phyloP scores from a whole-genome alignment of 2,888 invertebrate genomes.

The Athetis lepigone region DNA sequence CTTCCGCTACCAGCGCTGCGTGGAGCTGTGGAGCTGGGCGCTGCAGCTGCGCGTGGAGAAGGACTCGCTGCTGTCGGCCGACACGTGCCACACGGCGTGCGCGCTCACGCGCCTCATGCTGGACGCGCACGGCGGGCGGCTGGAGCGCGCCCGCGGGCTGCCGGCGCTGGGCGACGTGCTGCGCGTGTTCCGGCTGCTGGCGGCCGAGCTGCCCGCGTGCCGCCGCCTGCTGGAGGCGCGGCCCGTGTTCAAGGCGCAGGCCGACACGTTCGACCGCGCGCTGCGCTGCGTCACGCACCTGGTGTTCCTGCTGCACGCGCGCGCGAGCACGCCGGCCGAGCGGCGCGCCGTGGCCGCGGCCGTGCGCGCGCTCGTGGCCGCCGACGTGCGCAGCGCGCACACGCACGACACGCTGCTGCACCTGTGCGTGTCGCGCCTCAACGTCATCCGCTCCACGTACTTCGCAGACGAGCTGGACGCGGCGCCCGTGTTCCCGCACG shows the following conservation, averaged over 20 bases:
- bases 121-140: constrained; percentile 92
- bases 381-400: constrained; percentile 92
- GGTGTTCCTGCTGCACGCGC: constrained; percentile 92
- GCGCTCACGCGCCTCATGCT: constrained; percentile 96
- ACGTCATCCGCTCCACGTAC: constrained; percentile 94
- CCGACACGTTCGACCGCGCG: constrained; percentile 95
- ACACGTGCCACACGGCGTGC: constrained; percentile 96
- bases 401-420: constrained; percentile 96
- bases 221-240: constrained; percentile 91
- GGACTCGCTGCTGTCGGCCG: constrained; percentile 93
- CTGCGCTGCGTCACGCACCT: constrained; percentile 95
- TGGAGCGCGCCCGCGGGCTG: constrained; percentile 84
- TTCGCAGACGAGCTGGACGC: constrained; percentile 92
- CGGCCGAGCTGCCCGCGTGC: constrained; percentile 87
- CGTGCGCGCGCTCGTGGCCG: constrained; percentile 87
- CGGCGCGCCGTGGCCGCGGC: constrained; percentile 85
- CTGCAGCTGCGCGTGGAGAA: constrained; percentile 94
- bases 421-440: constrained; percentile 94
- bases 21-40: constrained; percentile 96
- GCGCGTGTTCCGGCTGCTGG: constrained; percentile 91
- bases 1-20: constrained; percentile 94
- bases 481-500: constrained; percentile 93
- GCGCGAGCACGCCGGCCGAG: constrained; percentile 78
- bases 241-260: constrained; percentile 94
- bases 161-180: constrained; percentile 92